Base-by-base conservation (phyloP, 1,140 invertebrate species). In the Sitobion miscanthi region DNA sequence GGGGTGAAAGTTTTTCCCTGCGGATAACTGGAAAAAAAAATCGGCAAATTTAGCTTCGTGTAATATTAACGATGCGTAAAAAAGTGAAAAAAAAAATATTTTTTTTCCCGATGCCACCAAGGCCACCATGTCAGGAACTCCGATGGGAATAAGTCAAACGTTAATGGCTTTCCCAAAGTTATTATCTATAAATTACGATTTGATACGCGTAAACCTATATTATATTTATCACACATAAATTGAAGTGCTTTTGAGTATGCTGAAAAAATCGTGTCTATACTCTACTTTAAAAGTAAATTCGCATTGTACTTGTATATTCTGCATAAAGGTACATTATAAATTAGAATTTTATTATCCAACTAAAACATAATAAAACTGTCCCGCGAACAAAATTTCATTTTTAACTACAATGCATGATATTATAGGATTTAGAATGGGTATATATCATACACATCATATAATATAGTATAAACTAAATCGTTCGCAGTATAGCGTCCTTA, bases 51-150 rank as follows among this genome's bases (percentile, higher is more conserved):
- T 82, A 92, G 47, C 91, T 83, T 83, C 91, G 52, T 92, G 91
- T 92, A 82, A 92, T 92, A 92, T 92, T 92, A 92, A 92, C 91
- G 47, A 92, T 49, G 91, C 91, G 45, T 92, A 92, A 92, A 92
- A 91, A 77, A 77, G 62, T 35, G 35, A 83, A 83, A 92, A 92
- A 91, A 91, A 92, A 35, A 20, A 62, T 69, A n/a, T 77, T 62
- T 49, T 45, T 54, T 92, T 92, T 49, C 83, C 69, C 21, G 21
- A 52, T 25, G 57, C 69, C 69, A n/a, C 77, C 45, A 45, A 38
- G 38, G 25, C 90, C 30, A 69, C 3, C 17, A 21, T 83, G 77
- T 91, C 69, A 92, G 77, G 20, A 25, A 92, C 35, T 92, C 77
- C 91, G 21, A 83, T 54, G 91, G 91, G 91, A 52, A 92, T 82